A percentile compares a stretch with the other conserved stretches of the same genome.
phyloP scores from a whole-genome alignment of 2,797 vertebrate species.

The Selene dorsalis region DNA sequence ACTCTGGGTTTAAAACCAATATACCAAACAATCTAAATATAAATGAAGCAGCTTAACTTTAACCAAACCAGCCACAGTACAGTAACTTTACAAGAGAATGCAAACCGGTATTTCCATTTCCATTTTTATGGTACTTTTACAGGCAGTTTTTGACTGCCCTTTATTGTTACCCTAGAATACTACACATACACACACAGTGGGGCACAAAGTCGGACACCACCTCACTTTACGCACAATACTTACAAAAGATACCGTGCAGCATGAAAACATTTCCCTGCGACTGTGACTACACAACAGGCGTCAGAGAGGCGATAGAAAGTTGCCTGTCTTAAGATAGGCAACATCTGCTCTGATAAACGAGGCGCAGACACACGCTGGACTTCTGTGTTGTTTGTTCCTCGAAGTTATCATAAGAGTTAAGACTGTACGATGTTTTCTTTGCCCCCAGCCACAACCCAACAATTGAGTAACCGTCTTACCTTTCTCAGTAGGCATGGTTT shows the following conservation, averaged over 20 bases:
- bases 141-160: too few relatives aligned
- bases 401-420: neutral
- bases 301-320: neutral
- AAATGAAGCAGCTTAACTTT: neutral
- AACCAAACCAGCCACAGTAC: neutral
- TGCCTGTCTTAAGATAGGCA: neutral
- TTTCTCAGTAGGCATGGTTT: constrained; percentile 65
- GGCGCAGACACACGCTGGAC: neutral
- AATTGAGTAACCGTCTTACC: constrained; percentile 52
- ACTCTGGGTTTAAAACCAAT: neutral
- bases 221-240: too few relatives aligned
- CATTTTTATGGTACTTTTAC: too few relatives aligned
- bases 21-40: neutral
- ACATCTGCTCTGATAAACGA: neutral
- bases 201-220: too few relatives aligned
- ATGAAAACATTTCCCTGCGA: neutral
- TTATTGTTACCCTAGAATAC: too few relatives aligned
- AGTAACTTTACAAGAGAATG: neutral
- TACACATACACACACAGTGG: too few relatives aligned
- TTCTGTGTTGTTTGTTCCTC: neutral
- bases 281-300: neutral
- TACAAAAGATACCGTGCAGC: too few relatives aligned
- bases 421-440: neutral
- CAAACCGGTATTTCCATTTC: too few relatives aligned
- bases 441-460: neutral